Percentiles rank a stretch among this genome's conserved stretches.
Evolutionary conservation across 1,140 invertebrate species (phyloP).

Genomic region (Microplitis demolitor): DNA sequence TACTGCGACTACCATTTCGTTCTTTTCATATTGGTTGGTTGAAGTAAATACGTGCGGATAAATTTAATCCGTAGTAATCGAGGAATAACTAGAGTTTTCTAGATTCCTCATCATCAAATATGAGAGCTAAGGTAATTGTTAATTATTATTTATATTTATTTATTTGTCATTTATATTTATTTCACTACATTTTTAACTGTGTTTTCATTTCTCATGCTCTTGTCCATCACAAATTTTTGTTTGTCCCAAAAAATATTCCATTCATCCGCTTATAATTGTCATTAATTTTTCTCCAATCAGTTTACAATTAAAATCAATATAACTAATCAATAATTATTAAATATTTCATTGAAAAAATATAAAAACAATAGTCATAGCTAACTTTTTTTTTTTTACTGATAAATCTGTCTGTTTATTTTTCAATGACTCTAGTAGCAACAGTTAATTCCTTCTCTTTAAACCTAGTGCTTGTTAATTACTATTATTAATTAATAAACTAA

Average conservation of each 20-base stretch:
- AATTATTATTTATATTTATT: slow-evolving; percentile 5
- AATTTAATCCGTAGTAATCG: slow-evolving; percentile 45
- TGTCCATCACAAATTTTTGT: background rate
- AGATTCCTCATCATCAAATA: slow-evolving; percentile 37
- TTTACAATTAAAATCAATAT: too few relatives aligned
- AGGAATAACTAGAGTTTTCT: slow-evolving; percentile 40
- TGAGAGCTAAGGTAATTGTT: slow-evolving; percentile 57
- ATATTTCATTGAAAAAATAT: too few relatives aligned
- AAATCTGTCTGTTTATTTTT: too few relatives aligned
- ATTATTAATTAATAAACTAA: background rate
- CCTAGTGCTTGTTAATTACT: background rate
- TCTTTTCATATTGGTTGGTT: slow-evolving; percentile 12
- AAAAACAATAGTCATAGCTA: too few relatives aligned
- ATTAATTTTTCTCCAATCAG: too few relatives aligned
- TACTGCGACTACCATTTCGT: background rate
- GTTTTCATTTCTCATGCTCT: background rate
- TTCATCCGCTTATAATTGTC: too few relatives aligned
- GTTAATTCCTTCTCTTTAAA: background rate
- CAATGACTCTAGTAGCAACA: too few relatives aligned
- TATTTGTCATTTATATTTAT: background rate
- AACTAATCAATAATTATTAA: too few relatives aligned
- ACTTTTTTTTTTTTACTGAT: too few relatives aligned
- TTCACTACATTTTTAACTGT: background rate
- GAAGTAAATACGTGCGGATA: slow-evolving; percentile 24
- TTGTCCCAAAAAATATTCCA: too few relatives aligned